phyloP scores from a whole-genome alignment of 2,113 vertebrate species.

The Dromiciops gliroides region DNA sequence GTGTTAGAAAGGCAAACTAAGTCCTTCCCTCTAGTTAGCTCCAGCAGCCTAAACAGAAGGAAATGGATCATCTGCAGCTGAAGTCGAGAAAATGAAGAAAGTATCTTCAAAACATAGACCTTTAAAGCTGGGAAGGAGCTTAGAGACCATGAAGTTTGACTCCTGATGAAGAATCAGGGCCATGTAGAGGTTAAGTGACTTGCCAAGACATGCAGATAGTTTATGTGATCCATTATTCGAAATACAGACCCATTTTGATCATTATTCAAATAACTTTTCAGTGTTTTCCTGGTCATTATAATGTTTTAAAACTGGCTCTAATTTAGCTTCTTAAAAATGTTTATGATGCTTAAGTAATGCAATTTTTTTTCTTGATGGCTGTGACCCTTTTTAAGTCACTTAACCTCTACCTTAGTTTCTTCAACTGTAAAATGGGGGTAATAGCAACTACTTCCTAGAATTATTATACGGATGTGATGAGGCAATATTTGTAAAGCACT shows the following conservation, averaged over 20 bases:
- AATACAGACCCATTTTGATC: neutral
- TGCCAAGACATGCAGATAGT: neutral
- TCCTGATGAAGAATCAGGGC: neutral
- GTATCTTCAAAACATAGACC: neutral
- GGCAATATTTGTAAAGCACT: neutral
- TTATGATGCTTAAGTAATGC: neutral
- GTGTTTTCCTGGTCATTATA: neutral
- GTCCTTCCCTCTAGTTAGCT: neutral
- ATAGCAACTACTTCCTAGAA: neutral
- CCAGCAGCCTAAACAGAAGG: neutral
- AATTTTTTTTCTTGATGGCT: neutral
- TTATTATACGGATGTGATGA: neutral
- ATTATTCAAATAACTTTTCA: neutral
- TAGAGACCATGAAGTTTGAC: neutral
- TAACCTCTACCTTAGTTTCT: neutral
- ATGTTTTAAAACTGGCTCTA: neutral
- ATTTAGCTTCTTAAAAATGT: neutral
- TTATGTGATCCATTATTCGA: neutral
- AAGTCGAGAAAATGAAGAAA: neutral
- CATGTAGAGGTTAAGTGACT: neutral
- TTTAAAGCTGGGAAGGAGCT: neutral
- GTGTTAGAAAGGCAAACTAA: neutral
- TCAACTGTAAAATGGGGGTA: neutral
- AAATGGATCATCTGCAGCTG: neutral
- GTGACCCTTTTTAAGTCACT: neutral